phyloP scores from a whole-genome alignment of 2,797 vertebrate genomes.

The Rhynchotus rufescens region DNA sequence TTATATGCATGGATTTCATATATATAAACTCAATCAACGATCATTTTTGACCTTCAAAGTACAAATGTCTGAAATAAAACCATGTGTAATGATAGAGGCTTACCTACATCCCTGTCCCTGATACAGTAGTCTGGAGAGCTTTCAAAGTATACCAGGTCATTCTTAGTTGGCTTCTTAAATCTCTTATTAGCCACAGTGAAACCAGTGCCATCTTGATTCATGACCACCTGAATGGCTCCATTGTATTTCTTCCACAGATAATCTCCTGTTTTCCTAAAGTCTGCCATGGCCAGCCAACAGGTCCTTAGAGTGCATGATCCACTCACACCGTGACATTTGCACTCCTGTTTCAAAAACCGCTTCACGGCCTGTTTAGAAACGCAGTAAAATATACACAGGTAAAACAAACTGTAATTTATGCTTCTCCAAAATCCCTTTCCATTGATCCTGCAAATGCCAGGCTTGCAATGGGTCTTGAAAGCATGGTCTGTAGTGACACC shows the following conservation, averaged over 20 bases:
- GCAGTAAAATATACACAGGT: conserved; percentile 19
- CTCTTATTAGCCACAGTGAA: conserved; percentile 89
- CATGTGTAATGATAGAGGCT: conserved; percentile 4
- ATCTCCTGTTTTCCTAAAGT: conserved; percentile 93
- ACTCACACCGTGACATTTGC: conserved; percentile 96
- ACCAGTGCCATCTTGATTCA: conserved; percentile 95
- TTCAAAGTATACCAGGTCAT: conserved; percentile 95
- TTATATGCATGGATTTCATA: background rate
- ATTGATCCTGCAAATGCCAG: background rate
- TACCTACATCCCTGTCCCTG: conserved; percentile 91
- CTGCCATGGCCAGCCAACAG: conserved; percentile 95
- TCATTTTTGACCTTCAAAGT: background rate
- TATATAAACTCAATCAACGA: background rate
- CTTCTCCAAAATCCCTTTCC: background rate
- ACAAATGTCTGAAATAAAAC: conserved; percentile 12
- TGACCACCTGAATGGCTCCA: conserved; percentile 92
- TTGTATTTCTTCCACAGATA: conserved; percentile 92
- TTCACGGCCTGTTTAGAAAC: conserved; percentile 88
- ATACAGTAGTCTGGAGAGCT: conserved; percentile 97
- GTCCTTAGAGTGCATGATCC: conserved; percentile 94
- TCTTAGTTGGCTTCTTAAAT: conserved; percentile 92
- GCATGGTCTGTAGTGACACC: conserved; percentile 65
- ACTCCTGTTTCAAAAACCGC: conserved; percentile 93
- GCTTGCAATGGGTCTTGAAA: background rate
- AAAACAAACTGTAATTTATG: background rate